Conservation (phyloP, 1,140 invertebrate species). For the Ceratina japonica region DNA sequence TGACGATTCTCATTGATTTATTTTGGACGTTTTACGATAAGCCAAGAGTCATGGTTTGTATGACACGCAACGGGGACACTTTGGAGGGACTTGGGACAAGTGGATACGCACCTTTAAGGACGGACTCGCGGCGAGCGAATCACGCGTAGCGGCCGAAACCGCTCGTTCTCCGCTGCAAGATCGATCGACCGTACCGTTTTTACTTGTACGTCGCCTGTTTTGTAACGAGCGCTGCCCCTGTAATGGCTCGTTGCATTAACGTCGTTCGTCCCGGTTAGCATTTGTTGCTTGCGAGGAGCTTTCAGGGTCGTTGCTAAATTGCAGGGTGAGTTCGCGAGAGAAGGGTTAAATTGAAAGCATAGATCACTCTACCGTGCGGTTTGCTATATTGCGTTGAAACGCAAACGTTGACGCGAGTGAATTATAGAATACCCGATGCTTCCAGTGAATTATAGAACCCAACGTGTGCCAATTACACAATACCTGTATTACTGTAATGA, state of each 20-base stretch:
- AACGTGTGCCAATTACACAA: too few species aligned
- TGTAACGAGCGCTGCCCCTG: slow-evolving; percentile 29
- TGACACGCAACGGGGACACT: background rate
- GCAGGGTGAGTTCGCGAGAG: background rate
- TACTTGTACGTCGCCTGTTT: slow-evolving; percentile 23
- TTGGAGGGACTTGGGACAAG: too few species aligned
- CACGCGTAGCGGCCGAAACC: slow-evolving; percentile 16
- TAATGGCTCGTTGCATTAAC: slow-evolving; percentile 45
- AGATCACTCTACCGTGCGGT: background rate
- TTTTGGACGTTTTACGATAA: too few species aligned
- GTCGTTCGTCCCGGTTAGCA: background rate
- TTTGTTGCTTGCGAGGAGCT: background rate
- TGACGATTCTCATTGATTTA: too few species aligned
- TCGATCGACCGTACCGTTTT: slow-evolving; percentile 40
- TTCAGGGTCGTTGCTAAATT: background rate
- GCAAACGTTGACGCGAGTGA: too few species aligned
- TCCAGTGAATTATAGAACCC: too few species aligned
- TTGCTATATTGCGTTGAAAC: background rate
- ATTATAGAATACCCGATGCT: too few species aligned
- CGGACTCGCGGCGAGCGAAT: too few species aligned
- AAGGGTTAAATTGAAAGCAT: background rate
- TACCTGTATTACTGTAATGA: too few species aligned
- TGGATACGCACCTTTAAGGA: too few species aligned
- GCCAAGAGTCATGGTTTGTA: background rate
- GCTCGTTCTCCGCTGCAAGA: slow-evolving; percentile 37